Conservation (phyloP, 2,888 invertebrate genomes). For the Acheta domesticus region DNA sequence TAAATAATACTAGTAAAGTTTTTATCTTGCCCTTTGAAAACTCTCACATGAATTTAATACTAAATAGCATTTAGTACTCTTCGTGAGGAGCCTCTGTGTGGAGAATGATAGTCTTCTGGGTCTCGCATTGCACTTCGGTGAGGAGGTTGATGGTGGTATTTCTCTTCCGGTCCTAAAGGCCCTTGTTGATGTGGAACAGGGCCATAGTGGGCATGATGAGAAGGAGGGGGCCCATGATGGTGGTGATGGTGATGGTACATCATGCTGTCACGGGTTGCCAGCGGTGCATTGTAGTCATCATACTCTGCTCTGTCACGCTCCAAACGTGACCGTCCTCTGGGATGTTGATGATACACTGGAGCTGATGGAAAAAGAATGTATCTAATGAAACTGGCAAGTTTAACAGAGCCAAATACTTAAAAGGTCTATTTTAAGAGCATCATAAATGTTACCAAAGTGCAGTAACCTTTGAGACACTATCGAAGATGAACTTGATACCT, state of each 20-base stretch:
- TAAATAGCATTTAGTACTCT: constrained; percentile 73
- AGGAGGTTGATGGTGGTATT: constrained; percentile 40
- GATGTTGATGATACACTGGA: constrained; percentile 49
- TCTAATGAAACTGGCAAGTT: background rate
- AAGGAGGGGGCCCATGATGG: constrained; percentile 38
- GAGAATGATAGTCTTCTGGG: constrained; percentile 49
- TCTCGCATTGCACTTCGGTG: constrained; percentile 50
- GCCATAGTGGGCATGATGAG: constrained; percentile 43
- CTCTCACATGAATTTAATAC: constrained; percentile 42
- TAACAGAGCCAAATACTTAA: background rate
- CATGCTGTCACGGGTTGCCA: background rate
- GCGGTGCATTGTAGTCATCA: constrained; percentile 52
- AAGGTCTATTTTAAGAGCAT: background rate
- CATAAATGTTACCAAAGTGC: background rate
- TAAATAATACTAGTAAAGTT: background rate
- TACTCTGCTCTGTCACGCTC: constrained; percentile 51
- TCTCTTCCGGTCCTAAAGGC: constrained; percentile 37
- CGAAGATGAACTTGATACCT: background rate
- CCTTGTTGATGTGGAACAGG: constrained; percentile 46
- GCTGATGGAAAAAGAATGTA: background rate
- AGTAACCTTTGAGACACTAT: background rate
- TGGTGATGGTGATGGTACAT: constrained; percentile 21
- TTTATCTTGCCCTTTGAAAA: background rate
- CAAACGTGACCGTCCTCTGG: constrained; percentile 52
- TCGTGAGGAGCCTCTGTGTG: constrained; percentile 58